phyloP scores from a whole-genome alignment of 1,140 invertebrate genomes.

The Neocloeon triangulifer region DNA sequence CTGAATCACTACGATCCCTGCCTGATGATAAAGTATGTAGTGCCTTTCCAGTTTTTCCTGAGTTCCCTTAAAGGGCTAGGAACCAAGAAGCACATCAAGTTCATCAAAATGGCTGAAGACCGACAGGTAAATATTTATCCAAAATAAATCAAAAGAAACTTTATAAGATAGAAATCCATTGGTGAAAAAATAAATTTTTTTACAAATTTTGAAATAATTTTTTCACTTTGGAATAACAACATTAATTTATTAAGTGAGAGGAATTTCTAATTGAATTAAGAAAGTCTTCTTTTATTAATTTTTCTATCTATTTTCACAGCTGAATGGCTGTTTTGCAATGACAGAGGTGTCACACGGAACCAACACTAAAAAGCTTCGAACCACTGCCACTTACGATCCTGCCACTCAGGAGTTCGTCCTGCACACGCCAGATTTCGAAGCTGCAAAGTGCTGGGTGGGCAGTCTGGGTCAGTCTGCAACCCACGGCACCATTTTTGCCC shows the following conservation, averaged over 20 bases:
- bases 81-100: constrained; percentile 29
- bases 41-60: constrained; percentile 6
- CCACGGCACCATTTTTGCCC: constrained; percentile 71
- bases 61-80: constrained; percentile 17
- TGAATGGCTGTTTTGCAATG: constrained; percentile 54
- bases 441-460: constrained; percentile 68
- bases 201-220: too few relatives aligned
- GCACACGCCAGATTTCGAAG: constrained; percentile 62
- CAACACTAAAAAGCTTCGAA: constrained; percentile 61
- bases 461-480: constrained; percentile 57
- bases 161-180: too few relatives aligned
- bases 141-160: too few relatives aligned
- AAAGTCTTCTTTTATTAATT: too few relatives aligned
- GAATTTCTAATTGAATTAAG: too few relatives aligned
- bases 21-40: constrained; percentile 4
- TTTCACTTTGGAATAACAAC: too few relatives aligned
- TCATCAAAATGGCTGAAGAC: constrained; percentile 29
- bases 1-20: constrained; percentile 5
- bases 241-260: constrained; percentile 8
- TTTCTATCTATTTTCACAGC: constrained; percentile 17
- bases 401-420: constrained; percentile 53
- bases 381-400: constrained; percentile 55
- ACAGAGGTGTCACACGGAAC: constrained; percentile 77
- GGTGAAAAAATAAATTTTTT: too few relatives aligned
- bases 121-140: constrained; percentile 27